Percentiles rank a stretch among this genome's conserved stretches.
phyloP scores from a whole-genome alignment of 1,140 invertebrate species.

The Hyles euphorbiae region DNA sequence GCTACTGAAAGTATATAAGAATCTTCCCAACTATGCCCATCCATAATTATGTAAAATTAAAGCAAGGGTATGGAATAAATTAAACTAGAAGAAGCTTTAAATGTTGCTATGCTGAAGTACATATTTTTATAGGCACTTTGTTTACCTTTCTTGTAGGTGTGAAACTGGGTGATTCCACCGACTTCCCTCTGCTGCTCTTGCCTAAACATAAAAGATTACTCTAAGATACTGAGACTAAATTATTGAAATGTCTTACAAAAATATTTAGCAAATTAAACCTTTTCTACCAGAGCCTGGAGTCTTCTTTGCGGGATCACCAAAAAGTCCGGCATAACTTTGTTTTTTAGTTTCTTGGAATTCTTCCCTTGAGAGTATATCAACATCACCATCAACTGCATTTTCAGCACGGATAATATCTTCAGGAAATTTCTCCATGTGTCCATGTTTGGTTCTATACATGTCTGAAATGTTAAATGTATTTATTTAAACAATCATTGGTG shows the following conservation, averaged over 20 bases:
- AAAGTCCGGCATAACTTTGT: slow-evolving; percentile 74
- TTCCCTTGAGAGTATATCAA: slow-evolving; percentile 78
- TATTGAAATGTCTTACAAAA: slow-evolving; percentile 4
- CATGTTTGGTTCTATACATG: slow-evolving; percentile 75
- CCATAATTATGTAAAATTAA: too few relatives aligned
- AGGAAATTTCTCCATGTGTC: slow-evolving; percentile 85
- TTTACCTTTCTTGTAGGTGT: slow-evolving; percentile 53
- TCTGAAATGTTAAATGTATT: slow-evolving; percentile 31
- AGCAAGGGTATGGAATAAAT: too few relatives aligned
- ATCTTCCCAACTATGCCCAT: too few relatives aligned
- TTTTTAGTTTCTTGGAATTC: slow-evolving; percentile 80
- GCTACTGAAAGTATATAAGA: too few relatives aligned
- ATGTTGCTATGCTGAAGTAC: too few relatives aligned
- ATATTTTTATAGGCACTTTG: slow-evolving; percentile 1
- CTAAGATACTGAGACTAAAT: slow-evolving; percentile 1
- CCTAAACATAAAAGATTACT: slow-evolving; percentile 22
- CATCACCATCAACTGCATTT: slow-evolving; percentile 80
- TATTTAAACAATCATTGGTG: too few relatives aligned
- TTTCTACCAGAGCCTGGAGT: slow-evolving; percentile 45
- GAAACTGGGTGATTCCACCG: slow-evolving; percentile 25
- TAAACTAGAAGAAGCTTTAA: too few relatives aligned
- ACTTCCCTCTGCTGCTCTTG: slow-evolving; percentile 27
- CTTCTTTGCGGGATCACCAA: slow-evolving; percentile 70
- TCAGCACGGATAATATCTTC: slow-evolving; percentile 83
- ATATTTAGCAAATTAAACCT: slow-evolving; percentile 24